These are phyloP conservation scores for Eretmocerus hayati DNA, from an alignment of 2,888 invertebrate genomes.

Conservation along the genomic window DNA sequence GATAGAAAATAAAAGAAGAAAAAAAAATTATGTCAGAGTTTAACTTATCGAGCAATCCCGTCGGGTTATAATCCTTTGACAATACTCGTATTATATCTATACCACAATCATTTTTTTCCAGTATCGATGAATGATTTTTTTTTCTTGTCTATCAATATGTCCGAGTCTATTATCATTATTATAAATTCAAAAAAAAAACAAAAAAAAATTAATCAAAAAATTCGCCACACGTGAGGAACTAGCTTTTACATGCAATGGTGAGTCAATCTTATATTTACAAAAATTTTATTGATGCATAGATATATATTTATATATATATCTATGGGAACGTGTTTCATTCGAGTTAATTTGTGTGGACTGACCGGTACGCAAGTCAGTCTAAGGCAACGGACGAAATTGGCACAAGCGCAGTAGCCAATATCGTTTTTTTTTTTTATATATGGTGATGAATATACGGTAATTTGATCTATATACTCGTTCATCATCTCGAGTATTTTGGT, in stretches of 20 bases:
- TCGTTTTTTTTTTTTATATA: slow-evolving; percentile 15
- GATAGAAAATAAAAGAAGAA: slow-evolving; percentile 33
- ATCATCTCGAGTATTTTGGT: too few species aligned
- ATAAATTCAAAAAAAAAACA: too few species aligned
- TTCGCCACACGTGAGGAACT: too few species aligned
- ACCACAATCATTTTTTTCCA: too few species aligned
- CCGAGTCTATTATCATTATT: too few species aligned
- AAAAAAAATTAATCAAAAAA: too few species aligned
- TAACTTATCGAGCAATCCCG: too few species aligned
- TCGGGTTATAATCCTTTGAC: too few species aligned
- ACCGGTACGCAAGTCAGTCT: slow-evolving; percentile 25
- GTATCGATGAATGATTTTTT: background rate
- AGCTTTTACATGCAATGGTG: slow-evolving; percentile 24
- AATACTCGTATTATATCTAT: too few species aligned
- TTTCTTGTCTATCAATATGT: background rate
- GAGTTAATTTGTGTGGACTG: slow-evolving; percentile 21
- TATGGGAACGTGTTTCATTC: slow-evolving; percentile 22
- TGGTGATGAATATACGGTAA: background rate
- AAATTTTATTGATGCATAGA: background rate
- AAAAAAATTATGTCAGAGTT: too few species aligned
- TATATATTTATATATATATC: slow-evolving; percentile 21
- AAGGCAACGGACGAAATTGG: slow-evolving; percentile 23
- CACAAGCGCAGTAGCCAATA: slow-evolving; percentile 22
- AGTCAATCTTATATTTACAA: slow-evolving; percentile 22
- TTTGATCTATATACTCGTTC: too few species aligned